Percentiles rank a stretch among this genome's conserved stretches.
Evolutionary conservation across 1,140 invertebrate genomes (phyloP).

Genomic region (Polypedilum vanderplanki): DNA sequence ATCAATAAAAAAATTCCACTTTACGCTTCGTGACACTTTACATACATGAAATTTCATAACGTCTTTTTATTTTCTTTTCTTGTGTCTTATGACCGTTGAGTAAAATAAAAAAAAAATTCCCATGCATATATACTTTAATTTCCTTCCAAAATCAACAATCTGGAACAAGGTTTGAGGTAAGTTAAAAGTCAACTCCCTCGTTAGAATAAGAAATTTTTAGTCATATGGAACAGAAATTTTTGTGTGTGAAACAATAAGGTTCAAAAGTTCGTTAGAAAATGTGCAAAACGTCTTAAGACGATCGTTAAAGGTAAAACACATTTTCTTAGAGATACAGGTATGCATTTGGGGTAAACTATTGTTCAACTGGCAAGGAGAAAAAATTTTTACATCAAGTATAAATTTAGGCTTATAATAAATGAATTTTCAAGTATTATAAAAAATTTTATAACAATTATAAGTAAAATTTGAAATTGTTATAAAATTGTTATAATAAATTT

Average conservation of each 20-base stretch:
- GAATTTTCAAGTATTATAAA: no score
- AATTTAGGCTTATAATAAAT: no score
- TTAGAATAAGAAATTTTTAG: background rate
- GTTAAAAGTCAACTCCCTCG: background rate
- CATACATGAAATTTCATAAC: background rate
- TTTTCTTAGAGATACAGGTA: conserved; percentile 1
- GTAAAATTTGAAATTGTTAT: no score
- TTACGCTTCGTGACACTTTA: conserved; percentile 17
- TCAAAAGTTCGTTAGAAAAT: conserved; percentile 4
- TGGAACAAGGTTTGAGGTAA: background rate
- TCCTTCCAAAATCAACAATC: background rate
- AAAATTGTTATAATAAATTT: no score
- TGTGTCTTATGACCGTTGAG: conserved; percentile 16
- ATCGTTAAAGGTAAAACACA: background rate
- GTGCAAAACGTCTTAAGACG: conserved; percentile 14
- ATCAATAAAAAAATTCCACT: background rate
- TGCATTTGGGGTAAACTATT: background rate
- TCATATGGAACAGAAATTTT: conserved; percentile 13
- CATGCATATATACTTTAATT: background rate
- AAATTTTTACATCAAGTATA: no score
- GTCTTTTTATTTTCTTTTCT: background rate
- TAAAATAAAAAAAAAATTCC: background rate
- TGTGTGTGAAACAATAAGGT: conserved; percentile 10
- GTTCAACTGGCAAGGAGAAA: no score
- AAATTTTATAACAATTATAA: background rate